phyloP scores from a whole-genome alignment of 2,888 invertebrate genomes.

The Conchocele bisecta region DNA sequence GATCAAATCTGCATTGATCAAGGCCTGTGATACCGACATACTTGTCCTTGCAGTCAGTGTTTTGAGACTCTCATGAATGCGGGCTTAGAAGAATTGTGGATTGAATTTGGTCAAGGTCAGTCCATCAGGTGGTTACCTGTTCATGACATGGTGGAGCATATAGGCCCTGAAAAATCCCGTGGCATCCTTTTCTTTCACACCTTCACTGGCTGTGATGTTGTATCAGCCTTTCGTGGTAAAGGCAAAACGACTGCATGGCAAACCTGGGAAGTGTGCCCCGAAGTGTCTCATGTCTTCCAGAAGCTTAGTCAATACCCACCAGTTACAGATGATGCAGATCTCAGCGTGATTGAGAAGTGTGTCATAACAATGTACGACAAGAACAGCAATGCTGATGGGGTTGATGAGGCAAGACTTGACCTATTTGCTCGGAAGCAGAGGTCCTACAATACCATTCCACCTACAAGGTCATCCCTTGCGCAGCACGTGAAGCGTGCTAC shows the following conservation, averaged over 20 bases:
- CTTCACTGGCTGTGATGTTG: slow-evolving; percentile 6
- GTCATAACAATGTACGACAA: slow-evolving; percentile 3
- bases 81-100: too few species aligned
- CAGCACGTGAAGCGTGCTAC: not conserved
- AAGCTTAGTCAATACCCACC: slow-evolving; percentile 4
- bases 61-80: too few species aligned
- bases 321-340: not conserved
- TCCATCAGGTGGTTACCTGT: too few species aligned
- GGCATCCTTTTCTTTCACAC: too few species aligned
- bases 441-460: not conserved
- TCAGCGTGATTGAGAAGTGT: not conserved
- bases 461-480: not conserved
- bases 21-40: too few species aligned
- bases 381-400: not conserved
- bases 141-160: too few species aligned
- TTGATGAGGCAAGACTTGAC: slow-evolving; percentile 1
- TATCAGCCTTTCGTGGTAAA: slow-evolving; percentile 3
- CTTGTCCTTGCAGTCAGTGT: too few species aligned
- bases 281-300: not conserved
- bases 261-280: slow-evolving; percentile 4
- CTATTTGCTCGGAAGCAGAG: slow-evolving; percentile 6
- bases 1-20: too few species aligned
- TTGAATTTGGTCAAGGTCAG: too few species aligned
- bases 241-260: slow-evolving; percentile 7
- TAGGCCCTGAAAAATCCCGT: too few species aligned